These are phyloP conservation scores for Siniperca undulata DNA, from an alignment of 2,797 vertebrate species.

Conservation along the genomic window DNA sequence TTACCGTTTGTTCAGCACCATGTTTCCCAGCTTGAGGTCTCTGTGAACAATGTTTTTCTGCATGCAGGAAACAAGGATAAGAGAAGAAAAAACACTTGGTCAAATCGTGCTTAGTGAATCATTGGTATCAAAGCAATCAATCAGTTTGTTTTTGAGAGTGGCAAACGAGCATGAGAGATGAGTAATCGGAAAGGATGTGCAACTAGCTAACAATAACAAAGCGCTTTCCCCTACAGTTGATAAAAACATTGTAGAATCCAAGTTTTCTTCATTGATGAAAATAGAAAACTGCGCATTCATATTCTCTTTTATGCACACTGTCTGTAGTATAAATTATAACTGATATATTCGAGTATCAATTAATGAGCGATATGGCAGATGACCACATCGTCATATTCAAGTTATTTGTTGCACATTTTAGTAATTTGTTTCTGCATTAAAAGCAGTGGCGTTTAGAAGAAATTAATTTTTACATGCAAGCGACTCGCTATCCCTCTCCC, in stretches of 20 bases:
- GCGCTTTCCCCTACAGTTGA: conserved; percentile 18
- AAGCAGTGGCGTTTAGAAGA: too few relatives aligned
- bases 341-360: too few relatives aligned
- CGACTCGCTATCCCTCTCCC: too few relatives aligned
- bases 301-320: background rate
- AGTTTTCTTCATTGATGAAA: conserved; percentile 17
- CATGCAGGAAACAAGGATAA: conserved; percentile 74
- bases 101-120: conserved; percentile 56
- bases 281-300: background rate
- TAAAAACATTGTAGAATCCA: conserved; percentile 16
- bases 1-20: conserved; percentile 99
- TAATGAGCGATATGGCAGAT: too few relatives aligned
- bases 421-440: too few relatives aligned
- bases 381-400: too few relatives aligned
- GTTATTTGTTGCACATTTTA: too few relatives aligned
- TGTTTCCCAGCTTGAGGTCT: conserved; percentile 99
- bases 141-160: conserved; percentile 69
- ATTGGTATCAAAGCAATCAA: conserved; percentile 65
- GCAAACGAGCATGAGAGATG: conserved; percentile 55
- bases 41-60: conserved; percentile 99
- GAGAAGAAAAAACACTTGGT: conserved; percentile 15
- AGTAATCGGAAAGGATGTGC: conserved; percentile 63
- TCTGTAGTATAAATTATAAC: background rate
- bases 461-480: too few relatives aligned
- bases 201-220: conserved; percentile 50